Conservation (phyloP, 2,797 vertebrate species). For the Scyliorhinus canicula region DNA sequence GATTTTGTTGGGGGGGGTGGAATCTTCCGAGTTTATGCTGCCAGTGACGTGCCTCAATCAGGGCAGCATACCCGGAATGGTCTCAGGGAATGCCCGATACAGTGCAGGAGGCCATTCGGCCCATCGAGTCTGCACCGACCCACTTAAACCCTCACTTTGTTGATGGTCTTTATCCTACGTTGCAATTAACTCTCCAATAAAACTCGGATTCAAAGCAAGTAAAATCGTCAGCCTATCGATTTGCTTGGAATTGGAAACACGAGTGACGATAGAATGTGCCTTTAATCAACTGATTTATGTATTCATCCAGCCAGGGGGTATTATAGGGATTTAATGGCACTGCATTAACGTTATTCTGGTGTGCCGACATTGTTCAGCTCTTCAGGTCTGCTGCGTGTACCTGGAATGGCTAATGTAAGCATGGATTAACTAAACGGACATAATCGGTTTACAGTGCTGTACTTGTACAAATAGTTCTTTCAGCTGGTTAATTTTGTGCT, state of each 20-base stretch:
- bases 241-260: not conserved
- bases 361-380: not conserved
- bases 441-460: not conserved
- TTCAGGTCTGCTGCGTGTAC: not conserved
- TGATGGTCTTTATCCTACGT: no score
- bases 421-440: not conserved
- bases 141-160: no score
- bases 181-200: no score
- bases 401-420: not conserved
- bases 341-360: not conserved
- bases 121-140: no score
- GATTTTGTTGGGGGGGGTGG: not conserved
- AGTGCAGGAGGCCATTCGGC: no score
- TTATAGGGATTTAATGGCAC: not conserved
- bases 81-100: no score
- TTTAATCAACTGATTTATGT: not conserved
- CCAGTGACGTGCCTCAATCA: not conserved
- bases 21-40: not conserved
- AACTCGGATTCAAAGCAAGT: not conserved
- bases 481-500: not conserved
- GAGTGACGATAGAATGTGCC: not conserved
- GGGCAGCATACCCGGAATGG: not conserved
- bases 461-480: not conserved
- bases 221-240: not conserved
- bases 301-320: not conserved